phyloP scores from a whole-genome alignment of 2,888 invertebrate species.

The Hetaerina titia region DNA sequence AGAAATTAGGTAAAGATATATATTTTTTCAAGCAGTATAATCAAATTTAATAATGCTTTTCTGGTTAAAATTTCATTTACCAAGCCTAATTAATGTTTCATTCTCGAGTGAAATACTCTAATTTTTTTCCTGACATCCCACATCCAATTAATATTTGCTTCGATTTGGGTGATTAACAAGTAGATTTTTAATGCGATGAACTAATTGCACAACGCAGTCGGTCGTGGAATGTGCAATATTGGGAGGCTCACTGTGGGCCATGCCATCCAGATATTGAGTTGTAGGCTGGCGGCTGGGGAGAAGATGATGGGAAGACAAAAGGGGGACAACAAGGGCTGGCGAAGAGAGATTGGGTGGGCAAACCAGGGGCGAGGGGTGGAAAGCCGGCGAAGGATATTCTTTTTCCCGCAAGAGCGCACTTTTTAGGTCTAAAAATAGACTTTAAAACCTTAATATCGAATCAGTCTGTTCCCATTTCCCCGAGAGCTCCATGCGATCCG shows the following conservation, averaged over 20 bases:
- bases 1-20: no score
- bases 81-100: not conserved
- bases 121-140: not conserved
- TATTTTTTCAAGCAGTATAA: no score
- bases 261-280: not conserved
- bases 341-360: not conserved
- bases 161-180: not conserved
- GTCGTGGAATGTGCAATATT: not conserved
- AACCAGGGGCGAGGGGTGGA: not conserved
- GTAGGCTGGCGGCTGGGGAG: not conserved
- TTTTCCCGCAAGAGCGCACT: slow-evolving; percentile 12
- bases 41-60: no score
- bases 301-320: not conserved
- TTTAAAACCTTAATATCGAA: slow-evolving; percentile 35
- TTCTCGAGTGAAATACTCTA: not conserved
- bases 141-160: not conserved
- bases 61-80: no score
- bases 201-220: not conserved
- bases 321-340: not conserved
- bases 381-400: not conserved
- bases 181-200: not conserved
- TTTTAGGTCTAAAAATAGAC: slow-evolving; percentile 12
- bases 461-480: slow-evolving; percentile 32
- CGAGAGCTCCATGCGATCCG: not conserved
- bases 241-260: not conserved